A percentile compares a stretch with the other conserved stretches of the same genome.
Evolutionary conservation across 2,888 invertebrate genomes (phyloP).

Genomic region (Baronia brevicornis): DNA sequence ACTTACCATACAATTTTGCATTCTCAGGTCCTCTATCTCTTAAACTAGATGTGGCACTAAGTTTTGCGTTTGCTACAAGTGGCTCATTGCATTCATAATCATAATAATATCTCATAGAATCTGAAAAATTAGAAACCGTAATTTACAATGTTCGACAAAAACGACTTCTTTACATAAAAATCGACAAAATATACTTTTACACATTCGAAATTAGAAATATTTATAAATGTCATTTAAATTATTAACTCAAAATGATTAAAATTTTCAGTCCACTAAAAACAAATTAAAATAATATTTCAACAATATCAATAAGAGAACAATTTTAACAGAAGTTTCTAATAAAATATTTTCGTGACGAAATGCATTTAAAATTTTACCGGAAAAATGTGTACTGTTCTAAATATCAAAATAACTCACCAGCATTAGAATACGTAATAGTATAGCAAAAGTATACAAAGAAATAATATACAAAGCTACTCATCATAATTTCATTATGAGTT

Average conservation of each 20-base stretch:
- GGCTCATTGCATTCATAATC: constrained; percentile 86
- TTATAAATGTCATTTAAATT: too few relatives aligned
- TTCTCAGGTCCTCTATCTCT: constrained; percentile 89
- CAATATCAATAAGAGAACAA: too few relatives aligned
- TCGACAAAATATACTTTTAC: too few relatives aligned
- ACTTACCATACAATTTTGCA: constrained; percentile 89
- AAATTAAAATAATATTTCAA: too few relatives aligned
- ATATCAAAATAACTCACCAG: constrained; percentile 44
- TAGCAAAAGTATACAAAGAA: constrained; percentile 61
- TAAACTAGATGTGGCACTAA: constrained; percentile 88
- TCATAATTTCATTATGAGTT: constrained; percentile 71
- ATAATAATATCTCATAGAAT: constrained; percentile 58
- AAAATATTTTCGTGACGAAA: too few relatives aligned
- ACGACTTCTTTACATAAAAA: too few relatives aligned
- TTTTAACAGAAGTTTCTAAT: too few relatives aligned
- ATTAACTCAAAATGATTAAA: too few relatives aligned
- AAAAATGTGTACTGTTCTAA: background rate
- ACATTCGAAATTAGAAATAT: too few relatives aligned
- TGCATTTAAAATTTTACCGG: constrained; percentile 1
- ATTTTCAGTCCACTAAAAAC: too few relatives aligned
- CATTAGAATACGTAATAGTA: constrained; percentile 46
- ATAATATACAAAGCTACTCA: constrained; percentile 57
- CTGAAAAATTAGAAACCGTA: constrained; percentile 35
- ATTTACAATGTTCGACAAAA: constrained; percentile 10
- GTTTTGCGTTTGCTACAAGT: constrained; percentile 81